Conservation (phyloP, 2,888 invertebrate species). For the Zootermopsis nevadensis region DNA sequence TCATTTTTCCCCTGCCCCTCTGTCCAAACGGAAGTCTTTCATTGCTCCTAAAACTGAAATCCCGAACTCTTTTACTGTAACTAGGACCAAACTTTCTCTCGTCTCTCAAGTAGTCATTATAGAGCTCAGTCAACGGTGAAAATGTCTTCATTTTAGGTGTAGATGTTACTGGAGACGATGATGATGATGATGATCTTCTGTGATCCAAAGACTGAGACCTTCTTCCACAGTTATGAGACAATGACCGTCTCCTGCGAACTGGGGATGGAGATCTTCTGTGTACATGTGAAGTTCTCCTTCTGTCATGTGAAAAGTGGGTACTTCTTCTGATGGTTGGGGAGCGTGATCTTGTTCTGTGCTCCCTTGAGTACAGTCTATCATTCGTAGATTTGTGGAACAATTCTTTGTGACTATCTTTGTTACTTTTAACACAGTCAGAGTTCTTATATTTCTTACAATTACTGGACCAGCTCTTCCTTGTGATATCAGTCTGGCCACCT, state of each 20-base stretch:
- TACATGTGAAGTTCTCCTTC: neutral
- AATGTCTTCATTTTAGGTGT: neutral
- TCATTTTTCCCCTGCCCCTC: neutral
- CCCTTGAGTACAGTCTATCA: neutral
- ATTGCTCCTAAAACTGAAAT: neutral
- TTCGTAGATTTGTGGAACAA: neutral
- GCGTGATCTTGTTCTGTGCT: neutral
- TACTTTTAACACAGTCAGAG: neutral
- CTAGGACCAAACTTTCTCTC: neutral
- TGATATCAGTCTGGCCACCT: neutral
- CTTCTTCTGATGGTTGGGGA: neutral
- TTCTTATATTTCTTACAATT: neutral
- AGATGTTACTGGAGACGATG: neutral
- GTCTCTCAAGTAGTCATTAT: neutral
- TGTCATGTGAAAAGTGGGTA: neutral
- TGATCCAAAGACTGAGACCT: constrained; percentile 21
- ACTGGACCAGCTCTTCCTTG: neutral
- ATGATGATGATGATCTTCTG: constrained; percentile 16
- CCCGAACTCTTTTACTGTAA: neutral
- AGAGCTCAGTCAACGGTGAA: neutral
- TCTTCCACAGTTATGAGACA: neutral
- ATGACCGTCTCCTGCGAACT: neutral
- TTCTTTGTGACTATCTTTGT: neutral
- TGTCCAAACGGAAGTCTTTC: neutral
- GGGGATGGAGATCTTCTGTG: neutral